Base-by-base conservation (phyloP, 1,140 invertebrate genomes). In the Drosophila tristis region DNA sequence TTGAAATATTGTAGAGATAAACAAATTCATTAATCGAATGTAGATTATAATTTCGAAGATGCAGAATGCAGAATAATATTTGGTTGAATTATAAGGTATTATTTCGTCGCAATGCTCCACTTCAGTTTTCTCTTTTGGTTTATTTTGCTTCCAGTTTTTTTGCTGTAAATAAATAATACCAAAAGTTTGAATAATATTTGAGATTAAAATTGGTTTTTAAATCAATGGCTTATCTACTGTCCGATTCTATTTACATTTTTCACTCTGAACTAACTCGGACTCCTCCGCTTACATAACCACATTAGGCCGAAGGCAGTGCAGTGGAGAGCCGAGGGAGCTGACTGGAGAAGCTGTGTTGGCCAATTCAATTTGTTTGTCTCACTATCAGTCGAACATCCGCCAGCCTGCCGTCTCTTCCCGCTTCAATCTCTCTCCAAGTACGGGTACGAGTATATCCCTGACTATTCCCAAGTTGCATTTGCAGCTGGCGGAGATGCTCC, bases 341-440 rank as follows among this genome's bases (percentile, higher is more conserved):
- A 31, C 57, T 11, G 64, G 59, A 74, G 78, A 78, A 78, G 80
- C 61, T 70, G 45, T 35, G 35, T 39, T 60, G 59, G 74, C 82
- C 82, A 87, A 86, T 86, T 86, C 82, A 86, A 86, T 86, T 86
- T 86, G 82, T 82, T 86, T 86, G 80, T 85, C 75, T 75, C 79
- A 78, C 68, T 82, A 78, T 72, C 67, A 62, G 44, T 43, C 45
- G 64, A 70, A 23, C 67, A 70, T 71, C 67, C 64, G 64, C 50
- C 56, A 43, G 25, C 45, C 56, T 42, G 25, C 45, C 47, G 65
- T 45, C 20, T 25, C 45, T 56, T 56, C 63, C 64, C 60, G 0
- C 15, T 25, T 48, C 59, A 35, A 9, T 35, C 45, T 8, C 29
- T 26, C 44, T 8, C 26, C 25, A 11, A 13, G 2, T 8, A 9